Evolutionary conservation across 1,140 invertebrate genomes (phyloP), one percentile per base, ranked within the genome.

Genomic region (Heliconius himera): DNA sequence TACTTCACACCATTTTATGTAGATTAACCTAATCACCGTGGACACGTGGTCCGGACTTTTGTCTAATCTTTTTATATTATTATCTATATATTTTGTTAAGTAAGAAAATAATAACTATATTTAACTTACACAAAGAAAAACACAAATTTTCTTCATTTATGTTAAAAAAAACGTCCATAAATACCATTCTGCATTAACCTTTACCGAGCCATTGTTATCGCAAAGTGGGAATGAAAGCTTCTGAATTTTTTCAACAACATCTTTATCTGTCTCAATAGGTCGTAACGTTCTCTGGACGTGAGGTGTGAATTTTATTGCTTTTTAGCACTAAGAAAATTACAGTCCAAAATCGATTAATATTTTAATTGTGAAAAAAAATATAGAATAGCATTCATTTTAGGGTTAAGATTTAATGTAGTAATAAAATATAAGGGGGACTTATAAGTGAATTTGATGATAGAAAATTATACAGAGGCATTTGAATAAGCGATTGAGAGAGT

Each of bases 201-300:
- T 83, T 80, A 85, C 78, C 78, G 79, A 79, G 60, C 26, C 60
- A 66, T 66, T 66, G 60, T 66, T 66, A 66, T 66, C 60, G n/a
- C 60, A 16, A 66, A 66, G 26, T 29, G 60, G 26, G 26, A 26
- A 51, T 51, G 49, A 20, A 20, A 20, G 22, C 60, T 66, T 29
- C 22, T 26, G 60, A 66, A 66, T 66, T 66, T 91, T 91, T 90
- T 88, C 82, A 82, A 77, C 86, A 85, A 91, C 89, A 91, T 88
- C 90, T 91, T 90, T 89, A 91, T 91, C 87, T 84, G 83, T 85
- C 84, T 90, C 84, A 93, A 91, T 93, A 83, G 89, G 85, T 91
- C 91, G 89, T 93, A 91, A 88, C 81, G 81, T 66, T 54, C 71
- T 78, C 70, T 75, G 82, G 81, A 84, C 82, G 83, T 85, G 85